Conservation (phyloP, 2,888 invertebrate genomes). For the Chymomyza caudatula region DNA sequence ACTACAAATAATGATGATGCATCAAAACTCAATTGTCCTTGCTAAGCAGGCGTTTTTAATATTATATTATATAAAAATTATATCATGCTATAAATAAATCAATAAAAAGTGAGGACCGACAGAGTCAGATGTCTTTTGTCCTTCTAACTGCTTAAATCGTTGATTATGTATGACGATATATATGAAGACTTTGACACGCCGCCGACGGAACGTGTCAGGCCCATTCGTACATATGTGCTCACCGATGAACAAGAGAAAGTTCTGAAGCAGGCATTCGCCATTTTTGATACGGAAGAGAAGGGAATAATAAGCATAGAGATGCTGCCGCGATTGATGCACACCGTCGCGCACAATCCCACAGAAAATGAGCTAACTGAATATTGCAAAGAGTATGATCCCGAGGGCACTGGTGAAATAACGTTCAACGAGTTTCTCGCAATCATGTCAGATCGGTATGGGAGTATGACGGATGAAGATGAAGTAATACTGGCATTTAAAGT, state of each 20-base stretch:
- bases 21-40: background rate
- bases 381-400: constrained; percentile 48
- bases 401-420: constrained; percentile 40
- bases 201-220: constrained; percentile 37
- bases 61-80: background rate
- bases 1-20: constrained; percentile 42
- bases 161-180: no score
- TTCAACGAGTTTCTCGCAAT: constrained; percentile 50
- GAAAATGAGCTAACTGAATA: constrained; percentile 46
- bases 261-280: constrained; percentile 37
- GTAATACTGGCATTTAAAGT: constrained; percentile 49
- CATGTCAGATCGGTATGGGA: constrained; percentile 42
- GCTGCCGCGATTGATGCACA: constrained; percentile 31
- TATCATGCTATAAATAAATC: no score
- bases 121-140: no score
- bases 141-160: no score
- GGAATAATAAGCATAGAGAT: constrained; percentile 44
- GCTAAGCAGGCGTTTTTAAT: background rate
- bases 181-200: constrained; percentile 44
- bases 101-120: no score
- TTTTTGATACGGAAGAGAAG: constrained; percentile 29
- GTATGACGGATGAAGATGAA: constrained; percentile 45
- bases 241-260: constrained; percentile 36
- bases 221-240: constrained; percentile 30
- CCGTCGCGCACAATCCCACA: constrained; percentile 47